A percentile compares a stretch with the other conserved stretches of the same genome.
These are phyloP conservation scores for Drosophila anceps DNA, from an alignment of 2,888 invertebrate genomes.

Conservation along the genomic window DNA sequence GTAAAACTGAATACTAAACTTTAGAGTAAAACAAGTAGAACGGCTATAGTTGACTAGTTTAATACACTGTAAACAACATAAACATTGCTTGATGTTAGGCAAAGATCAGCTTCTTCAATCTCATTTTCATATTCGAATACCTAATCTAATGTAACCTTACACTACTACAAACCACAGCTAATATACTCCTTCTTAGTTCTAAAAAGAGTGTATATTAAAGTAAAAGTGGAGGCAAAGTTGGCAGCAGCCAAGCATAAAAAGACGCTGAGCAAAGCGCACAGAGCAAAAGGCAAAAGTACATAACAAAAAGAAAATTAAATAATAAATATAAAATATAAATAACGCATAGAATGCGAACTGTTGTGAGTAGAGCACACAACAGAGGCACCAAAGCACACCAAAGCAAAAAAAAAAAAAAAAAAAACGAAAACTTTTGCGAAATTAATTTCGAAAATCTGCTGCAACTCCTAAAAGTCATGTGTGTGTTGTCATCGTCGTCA, in stretches of 20 bases:
- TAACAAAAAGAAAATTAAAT: conserved; percentile 72
- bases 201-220: conserved; percentile 3
- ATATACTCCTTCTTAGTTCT: neutral
- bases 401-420: conserved; percentile 21
- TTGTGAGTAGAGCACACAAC: conserved; percentile 5
- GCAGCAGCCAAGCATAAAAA: conserved; percentile 69
- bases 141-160: neutral
- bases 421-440: conserved; percentile 62
- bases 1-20: neutral
- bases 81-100: neutral
- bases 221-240: conserved; percentile 24
- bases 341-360: conserved; percentile 62
- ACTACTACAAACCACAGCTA: neutral
- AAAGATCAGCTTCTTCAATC: neutral
- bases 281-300: conserved; percentile 64
- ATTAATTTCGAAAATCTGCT: conserved; percentile 68
- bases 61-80: neutral
- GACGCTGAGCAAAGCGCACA: conserved; percentile 21
- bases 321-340: conserved; percentile 78
- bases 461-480: conserved; percentile 46
- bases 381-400: conserved; percentile 3
- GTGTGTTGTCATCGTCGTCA: conserved; percentile 53
- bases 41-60: neutral
- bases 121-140: neutral
- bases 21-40: neutral